Evolutionary conservation across 2,888 invertebrate species (phyloP).

Genomic region (Steinernema scapterisci): DNA sequence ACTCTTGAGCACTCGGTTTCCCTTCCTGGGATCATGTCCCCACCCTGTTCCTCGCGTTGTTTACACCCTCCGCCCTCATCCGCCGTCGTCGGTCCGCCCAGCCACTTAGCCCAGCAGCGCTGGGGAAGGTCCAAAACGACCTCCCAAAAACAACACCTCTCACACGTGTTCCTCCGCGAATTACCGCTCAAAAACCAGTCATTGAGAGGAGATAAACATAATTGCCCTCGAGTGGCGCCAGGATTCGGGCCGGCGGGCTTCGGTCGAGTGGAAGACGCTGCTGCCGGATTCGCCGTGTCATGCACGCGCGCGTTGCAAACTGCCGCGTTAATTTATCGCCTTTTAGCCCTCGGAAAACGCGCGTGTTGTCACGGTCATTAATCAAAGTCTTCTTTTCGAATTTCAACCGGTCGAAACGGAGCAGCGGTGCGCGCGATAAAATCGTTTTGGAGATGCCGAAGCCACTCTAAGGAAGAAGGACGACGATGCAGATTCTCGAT

Average conservation of each 20-base stretch:
- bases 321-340: conserved; percentile 24
- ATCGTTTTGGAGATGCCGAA: conserved; percentile 29
- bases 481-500: conserved; percentile 9
- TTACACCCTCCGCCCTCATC: not conserved
- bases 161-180: conserved; percentile 14
- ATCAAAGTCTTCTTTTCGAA: conserved; percentile 12
- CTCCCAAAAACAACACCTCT: conserved; percentile 21
- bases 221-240: conserved; percentile 13
- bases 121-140: not conserved
- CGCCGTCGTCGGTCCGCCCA: not conserved
- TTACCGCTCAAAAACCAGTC: conserved; percentile 26
- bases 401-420: not conserved
- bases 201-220: not conserved
- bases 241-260: not conserved
- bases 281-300: not conserved
- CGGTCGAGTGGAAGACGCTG: conserved; percentile 18
- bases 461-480: not conserved
- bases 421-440: conserved; percentile 5
- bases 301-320: conserved; percentile 16
- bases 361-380: conserved; percentile 30
- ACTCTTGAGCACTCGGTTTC: too few relatives aligned
- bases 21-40: too few relatives aligned
- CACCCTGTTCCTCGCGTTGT: not conserved
- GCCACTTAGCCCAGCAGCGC: not conserved
- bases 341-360: conserved; percentile 14